phyloP scores from a whole-genome alignment of 2,797 vertebrate species.

The Falco biarmicus region DNA sequence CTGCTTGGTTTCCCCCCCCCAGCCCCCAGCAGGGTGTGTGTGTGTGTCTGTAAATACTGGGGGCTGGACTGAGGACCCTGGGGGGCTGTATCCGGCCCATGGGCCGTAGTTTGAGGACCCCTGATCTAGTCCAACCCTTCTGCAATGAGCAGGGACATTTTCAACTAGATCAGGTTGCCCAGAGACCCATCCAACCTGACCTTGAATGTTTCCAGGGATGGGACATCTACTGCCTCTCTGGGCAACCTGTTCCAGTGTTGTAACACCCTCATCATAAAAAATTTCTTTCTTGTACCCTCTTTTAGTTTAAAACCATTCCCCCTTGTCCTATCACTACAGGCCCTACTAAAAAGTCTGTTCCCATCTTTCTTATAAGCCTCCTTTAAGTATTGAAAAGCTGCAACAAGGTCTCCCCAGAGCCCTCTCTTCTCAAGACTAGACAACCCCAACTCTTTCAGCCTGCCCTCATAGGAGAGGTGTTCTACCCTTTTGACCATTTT shows the following conservation, averaged over 20 bases:
- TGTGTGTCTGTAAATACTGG: no score
- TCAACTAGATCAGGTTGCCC: background rate
- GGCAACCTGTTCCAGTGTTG: background rate
- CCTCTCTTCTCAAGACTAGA: background rate
- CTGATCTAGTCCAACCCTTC: no score
- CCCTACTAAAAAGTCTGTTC: background rate
- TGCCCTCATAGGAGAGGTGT: background rate
- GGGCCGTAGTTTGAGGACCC: no score
- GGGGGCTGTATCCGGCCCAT: no score
- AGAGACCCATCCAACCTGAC: background rate
- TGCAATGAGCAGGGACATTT: no score
- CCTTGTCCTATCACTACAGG: background rate
- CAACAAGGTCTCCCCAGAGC: rapidly evolving
- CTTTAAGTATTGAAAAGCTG: background rate
- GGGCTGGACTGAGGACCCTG: no score
- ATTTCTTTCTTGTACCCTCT: background rate
- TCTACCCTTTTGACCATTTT: background rate
- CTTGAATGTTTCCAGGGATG: background rate
- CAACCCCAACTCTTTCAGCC: background rate
- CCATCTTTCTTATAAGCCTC: background rate
- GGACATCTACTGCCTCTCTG: background rate
- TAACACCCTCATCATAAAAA: background rate
- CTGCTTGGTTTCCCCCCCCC: no score
- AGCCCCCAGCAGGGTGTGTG: no score
- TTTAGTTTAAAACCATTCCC: background rate